Conservation (phyloP, 1,140 invertebrate genomes). For the Venturia canescens region DNA sequence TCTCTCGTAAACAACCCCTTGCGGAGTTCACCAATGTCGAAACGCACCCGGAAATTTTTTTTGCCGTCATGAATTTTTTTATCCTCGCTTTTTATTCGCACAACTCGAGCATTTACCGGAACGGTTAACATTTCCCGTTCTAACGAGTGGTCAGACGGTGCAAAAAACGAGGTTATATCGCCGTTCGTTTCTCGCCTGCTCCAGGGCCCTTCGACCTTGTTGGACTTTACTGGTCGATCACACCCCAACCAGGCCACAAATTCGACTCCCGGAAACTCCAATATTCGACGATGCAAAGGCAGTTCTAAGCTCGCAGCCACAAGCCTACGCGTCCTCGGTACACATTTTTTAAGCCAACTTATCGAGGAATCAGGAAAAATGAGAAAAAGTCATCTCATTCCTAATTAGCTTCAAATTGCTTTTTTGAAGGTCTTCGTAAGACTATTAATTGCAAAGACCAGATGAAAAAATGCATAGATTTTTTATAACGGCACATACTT, state of each 20-base stretch:
- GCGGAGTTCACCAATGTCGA: background rate
- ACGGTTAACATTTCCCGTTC: conserved; percentile 35
- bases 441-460: too few species aligned
- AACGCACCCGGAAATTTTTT: background rate
- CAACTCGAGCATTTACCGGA: conserved; percentile 29
- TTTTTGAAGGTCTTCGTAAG: too few species aligned
- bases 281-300: conserved; percentile 49
- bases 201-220: background rate
- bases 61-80: background rate
- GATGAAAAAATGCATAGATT: too few species aligned
- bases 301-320: conserved; percentile 30
- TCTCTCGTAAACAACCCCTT: conserved; percentile 12
- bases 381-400: too few species aligned
- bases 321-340: too few species aligned
- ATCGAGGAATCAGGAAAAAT: too few species aligned
- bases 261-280: conserved; percentile 51
- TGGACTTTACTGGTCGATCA: conserved; percentile 23
- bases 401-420: too few species aligned
- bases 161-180: conserved; percentile 30
- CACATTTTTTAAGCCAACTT: too few species aligned
- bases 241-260: conserved; percentile 46
- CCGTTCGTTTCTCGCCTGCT: conserved; percentile 11
- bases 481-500: too few species aligned
- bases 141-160: background rate
- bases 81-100: conserved; percentile 10